Base-by-base conservation (phyloP, 2,888 invertebrate species). In the Encarsia formosa region DNA sequence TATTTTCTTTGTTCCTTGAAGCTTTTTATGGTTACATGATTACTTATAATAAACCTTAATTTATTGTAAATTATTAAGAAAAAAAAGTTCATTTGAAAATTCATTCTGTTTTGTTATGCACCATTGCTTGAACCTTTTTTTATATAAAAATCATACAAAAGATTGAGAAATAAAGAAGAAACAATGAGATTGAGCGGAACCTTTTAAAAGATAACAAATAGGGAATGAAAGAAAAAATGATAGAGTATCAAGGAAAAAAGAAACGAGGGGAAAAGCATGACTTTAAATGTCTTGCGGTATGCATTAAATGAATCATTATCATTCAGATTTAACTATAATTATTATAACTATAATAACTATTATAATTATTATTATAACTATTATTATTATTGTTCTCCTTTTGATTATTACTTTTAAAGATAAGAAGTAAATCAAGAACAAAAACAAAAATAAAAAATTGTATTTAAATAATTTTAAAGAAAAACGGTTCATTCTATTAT, bases 391-490 rank as follows among this genome's bases (percentile, higher is more conserved):
- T 48, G 39, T 48, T 52, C 34, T 43, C 42, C 37, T 52, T 55
- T 54, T 42, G 53, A 52, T 54, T 58, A 55, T 51, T 57, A 49
- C 51, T 50, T 44, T 56, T 44, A 53, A 50, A 58, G 45, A 54
- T 53, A 52, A 46, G 44, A 50, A 39, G 13, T 43, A 40, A 48
- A 52, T 44, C 34, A 44, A 48, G 49, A 56, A 49, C 16, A 31
- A 35, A 42, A 32, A 11, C 4, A 44, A 32, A 37, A 23, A 9
- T 39, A 67, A 64, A 64, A 63, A 69, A 62, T 66, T 71, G 69
- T 70, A 71, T 69, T 70, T 70, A 68, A 69, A 69, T 65, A 68
- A 67, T 62, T 60, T 64, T 69, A 69, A 70, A 48, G 38, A 52
- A 40, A 35, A 37, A 52, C 5, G 5, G 32, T 67, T 62, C 69